These are phyloP conservation scores for Empidonax traillii DNA, from an alignment of 2,113 vertebrate species.

Conservation along the genomic window DNA sequence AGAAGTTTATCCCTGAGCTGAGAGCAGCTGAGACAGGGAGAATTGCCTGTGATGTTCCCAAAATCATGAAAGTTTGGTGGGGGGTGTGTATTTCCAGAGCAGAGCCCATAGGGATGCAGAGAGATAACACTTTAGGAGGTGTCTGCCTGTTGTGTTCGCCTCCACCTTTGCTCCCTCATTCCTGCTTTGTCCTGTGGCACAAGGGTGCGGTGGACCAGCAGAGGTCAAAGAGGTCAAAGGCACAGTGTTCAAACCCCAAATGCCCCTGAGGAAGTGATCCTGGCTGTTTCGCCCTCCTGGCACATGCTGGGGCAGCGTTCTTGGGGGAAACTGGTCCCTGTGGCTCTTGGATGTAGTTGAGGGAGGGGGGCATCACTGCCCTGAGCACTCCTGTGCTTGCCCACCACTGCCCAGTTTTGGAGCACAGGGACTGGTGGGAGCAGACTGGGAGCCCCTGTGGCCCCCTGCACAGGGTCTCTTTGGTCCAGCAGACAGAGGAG, in stretches of 20 bases:
- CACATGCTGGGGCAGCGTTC: accelerated
- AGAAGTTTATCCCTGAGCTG: not conserved
- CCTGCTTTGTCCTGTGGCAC: not conserved
- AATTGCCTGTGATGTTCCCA: not conserved
- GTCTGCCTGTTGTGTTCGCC: not conserved
- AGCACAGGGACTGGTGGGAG: not conserved
- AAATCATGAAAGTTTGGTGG: not conserved
- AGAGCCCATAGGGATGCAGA: not conserved
- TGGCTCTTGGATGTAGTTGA: accelerated
- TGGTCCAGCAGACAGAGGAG: not conserved
- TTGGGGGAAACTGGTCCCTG: accelerated
- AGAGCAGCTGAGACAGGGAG: not conserved
- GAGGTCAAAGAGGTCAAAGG: not conserved
- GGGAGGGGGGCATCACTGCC: not conserved
- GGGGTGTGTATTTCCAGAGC: not conserved
- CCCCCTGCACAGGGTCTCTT: not conserved
- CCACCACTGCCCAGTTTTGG: not conserved
- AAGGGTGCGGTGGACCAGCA: not conserved
- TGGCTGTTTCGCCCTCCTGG: not conserved
- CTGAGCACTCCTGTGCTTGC: not conserved
- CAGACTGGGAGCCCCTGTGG: not conserved
- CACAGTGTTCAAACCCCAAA: not conserved
- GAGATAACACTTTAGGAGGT: not conserved
- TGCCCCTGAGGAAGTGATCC: not conserved
- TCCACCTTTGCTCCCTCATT: not conserved